These are phyloP conservation scores for Syngnathus typhle DNA, from an alignment of 2,113 vertebrate genomes.

Conservation along the genomic window DNA sequence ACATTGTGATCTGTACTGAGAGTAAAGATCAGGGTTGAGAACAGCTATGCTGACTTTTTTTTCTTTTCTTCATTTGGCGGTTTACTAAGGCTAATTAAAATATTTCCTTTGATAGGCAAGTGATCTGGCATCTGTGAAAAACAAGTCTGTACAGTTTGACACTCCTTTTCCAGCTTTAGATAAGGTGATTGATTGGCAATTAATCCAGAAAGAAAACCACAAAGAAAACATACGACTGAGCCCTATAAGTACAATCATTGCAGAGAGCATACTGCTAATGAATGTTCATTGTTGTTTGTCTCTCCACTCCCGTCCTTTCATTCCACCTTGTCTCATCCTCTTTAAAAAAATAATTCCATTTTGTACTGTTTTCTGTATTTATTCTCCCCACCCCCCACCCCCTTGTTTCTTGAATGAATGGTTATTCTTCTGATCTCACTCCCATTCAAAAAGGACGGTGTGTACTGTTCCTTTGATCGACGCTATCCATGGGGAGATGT, in stretches of 20 bases:
- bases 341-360: conserved; percentile 6
- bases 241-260: conserved; percentile 86
- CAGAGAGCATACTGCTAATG: conserved; percentile 50
- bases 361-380: conserved; percentile 51
- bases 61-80: too few species aligned
- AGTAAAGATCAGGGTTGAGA: too few species aligned
- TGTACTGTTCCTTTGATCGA: conserved; percentile 98
- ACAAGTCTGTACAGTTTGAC: too few species aligned
- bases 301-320: conserved; percentile 64
- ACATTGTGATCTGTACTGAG: too few species aligned
- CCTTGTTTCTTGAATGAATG: conserved; percentile 39
- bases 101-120: too few species aligned
- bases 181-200: conserved; percentile 53
- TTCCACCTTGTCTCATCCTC: conserved; percentile 33
- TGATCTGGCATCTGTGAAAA: too few species aligned
- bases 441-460: conserved; percentile 80
- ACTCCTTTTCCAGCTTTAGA: too few species aligned
- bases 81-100: too few species aligned
- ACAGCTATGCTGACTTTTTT: too few species aligned
- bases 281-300: conserved; percentile 58
- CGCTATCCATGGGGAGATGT: conserved; percentile 90
- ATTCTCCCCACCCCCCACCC: conserved; percentile 23
- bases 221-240: conserved; percentile 87
- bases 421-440: conserved; percentile 19
- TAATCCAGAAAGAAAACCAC: conserved; percentile 92